phyloP scores from a whole-genome alignment of 1,140 invertebrate genomes.

The Temnothorax nylanderi region DNA sequence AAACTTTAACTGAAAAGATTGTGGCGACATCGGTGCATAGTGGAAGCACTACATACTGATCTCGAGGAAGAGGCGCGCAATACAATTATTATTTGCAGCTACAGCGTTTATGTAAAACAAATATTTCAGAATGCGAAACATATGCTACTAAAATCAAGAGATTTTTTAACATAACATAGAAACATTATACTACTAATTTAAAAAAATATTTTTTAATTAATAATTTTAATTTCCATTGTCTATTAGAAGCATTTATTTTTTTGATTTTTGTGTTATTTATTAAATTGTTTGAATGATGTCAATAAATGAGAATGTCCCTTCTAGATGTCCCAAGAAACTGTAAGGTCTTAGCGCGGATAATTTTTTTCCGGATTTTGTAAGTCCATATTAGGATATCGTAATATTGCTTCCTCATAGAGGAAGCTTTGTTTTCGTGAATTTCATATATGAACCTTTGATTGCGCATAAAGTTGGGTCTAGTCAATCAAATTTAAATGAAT shows the following conservation, averaged over 20 bases:
- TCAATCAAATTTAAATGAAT: too few relatives aligned
- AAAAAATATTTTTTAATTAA: background rate
- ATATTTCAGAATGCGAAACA: background rate
- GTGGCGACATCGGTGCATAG: too few relatives aligned
- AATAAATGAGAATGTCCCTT: background rate
- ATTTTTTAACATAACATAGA: background rate
- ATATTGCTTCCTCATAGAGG: too few relatives aligned
- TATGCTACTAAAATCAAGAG: background rate
- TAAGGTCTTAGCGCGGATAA: background rate
- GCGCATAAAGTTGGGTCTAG: too few relatives aligned
- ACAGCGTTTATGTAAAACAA: background rate
- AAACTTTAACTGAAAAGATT: too few relatives aligned
- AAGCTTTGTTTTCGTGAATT: too few relatives aligned
- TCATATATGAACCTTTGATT: too few relatives aligned
- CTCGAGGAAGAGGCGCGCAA: too few relatives aligned
- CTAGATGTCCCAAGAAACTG: background rate
- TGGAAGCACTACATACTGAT: too few relatives aligned
- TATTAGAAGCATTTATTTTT: background rate
- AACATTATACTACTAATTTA: background rate
- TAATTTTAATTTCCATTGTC: background rate
- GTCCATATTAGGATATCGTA: too few relatives aligned
- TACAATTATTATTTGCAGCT: background rate
- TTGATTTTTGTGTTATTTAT: background rate
- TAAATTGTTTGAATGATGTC: background rate
- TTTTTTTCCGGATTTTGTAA: conserved; percentile 30